Conservation (phyloP, 1,140 invertebrate species). For the Ostrea denselamellosa region DNA sequence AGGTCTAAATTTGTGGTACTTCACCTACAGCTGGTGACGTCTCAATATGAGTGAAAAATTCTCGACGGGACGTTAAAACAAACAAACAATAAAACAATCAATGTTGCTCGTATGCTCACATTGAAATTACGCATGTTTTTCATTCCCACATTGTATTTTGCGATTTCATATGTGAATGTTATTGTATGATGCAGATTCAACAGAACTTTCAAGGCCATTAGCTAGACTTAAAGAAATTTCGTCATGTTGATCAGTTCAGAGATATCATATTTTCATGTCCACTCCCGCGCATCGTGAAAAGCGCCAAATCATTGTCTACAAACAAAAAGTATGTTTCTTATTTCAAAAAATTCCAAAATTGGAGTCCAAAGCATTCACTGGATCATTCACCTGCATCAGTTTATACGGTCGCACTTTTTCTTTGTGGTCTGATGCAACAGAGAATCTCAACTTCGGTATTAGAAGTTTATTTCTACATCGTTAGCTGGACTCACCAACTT, state of each 20-base stretch:
- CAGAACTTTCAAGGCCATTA: conserved; percentile 10
- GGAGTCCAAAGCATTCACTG: conserved; percentile 16
- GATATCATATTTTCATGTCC: not conserved
- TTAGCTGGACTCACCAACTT: conserved; percentile 44
- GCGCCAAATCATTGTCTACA: conserved; percentile 17
- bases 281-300: conserved; percentile 29
- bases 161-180: no score
- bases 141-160: not conserved
- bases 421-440: not conserved
- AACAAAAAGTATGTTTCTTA: conserved; percentile 49
- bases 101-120: no score
- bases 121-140: no score
- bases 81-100: no score
- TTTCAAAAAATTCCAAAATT: conserved; percentile 44
- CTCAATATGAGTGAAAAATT: no score
- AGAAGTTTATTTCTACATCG: conserved; percentile 45
- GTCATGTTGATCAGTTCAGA: not conserved
- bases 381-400: conserved; percentile 30
- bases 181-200: conserved; percentile 26
- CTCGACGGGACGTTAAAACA: no score
- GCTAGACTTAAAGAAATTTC: not conserved
- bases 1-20: no score
- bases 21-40: no score
- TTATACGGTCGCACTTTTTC: conserved; percentile 27
- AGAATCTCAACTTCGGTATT: conserved; percentile 43